Base-by-base conservation (phyloP, 2,888 invertebrate species). In the Gortyna flavago region DNA sequence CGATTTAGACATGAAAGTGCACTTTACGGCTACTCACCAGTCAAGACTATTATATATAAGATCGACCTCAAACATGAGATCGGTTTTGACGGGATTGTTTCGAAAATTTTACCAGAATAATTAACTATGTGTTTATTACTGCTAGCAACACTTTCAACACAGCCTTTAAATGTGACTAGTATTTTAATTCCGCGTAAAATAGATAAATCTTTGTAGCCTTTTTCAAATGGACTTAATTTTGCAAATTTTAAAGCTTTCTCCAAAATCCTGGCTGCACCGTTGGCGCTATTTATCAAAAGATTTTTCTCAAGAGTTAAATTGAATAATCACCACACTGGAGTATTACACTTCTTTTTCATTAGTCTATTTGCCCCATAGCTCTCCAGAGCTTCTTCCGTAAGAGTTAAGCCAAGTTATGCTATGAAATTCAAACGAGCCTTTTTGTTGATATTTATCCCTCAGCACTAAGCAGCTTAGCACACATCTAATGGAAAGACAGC, bases 21-120 rank as follows among this genome's bases (percentile, higher is more conserved):
- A 54, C 16, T 32, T 54, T 25, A n/a, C 2, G 8, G 7, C 32
- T 68, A 25, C 32, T 9, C 32, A 54, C 16, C 5, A n/a, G 35
- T 51, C 71, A 48, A 72, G 48, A 48, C 5, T 38, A 51, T 48
- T 38, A 51, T 48, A 70, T 18, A n/a, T 35, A 16, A 21, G 35
- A 51, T 51, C 16, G 35, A 38, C 29, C 18, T 74, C 41, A 54
- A 51, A 68, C 25, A 32, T 48, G 25, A 54, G 54, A 35, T 51
- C 68, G 32, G 32, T 68, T 68, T 68, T 51, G 32, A 51, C 51
- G 16, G 51, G 25, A 32, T 51, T 48, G 32, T 25, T 68, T 68
- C 29, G 16, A 48, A 0, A 48, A 48, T 68, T 25, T 68, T 68
- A 13, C 44, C 44, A 41, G 44, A 13, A 44, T 44, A 44, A 5